Evolutionary conservation across 1,140 invertebrate genomes (phyloP).

Genomic region (Pseudomyrmex pallidus): DNA sequence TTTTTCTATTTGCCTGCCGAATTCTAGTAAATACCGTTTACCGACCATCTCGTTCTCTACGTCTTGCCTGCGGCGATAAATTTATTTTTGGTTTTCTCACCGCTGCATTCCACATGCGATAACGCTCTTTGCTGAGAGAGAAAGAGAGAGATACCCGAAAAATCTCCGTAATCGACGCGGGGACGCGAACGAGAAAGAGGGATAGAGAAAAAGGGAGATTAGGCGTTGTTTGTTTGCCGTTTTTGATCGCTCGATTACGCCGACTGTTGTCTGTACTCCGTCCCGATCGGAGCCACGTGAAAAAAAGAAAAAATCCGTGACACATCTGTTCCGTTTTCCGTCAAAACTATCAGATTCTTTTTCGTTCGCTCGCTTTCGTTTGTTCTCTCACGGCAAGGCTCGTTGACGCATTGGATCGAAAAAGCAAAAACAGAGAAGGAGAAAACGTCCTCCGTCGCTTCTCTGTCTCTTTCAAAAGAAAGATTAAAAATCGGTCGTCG

Average conservation of each 20-base stretch:
- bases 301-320: conserved; percentile 45
- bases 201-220: background rate
- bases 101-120: conserved; percentile 33
- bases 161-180: conserved; percentile 65
- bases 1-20: conserved; percentile 75
- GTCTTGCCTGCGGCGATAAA: conserved; percentile 40
- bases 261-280: background rate
- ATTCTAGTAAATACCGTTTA: conserved; percentile 73
- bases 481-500: too few species aligned
- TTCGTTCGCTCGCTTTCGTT: conserved; percentile 9
- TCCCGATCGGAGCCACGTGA: conserved; percentile 32
- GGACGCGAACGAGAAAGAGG: conserved; percentile 46
- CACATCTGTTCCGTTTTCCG: background rate
- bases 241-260: conserved; percentile 10
- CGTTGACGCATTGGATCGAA: conserved; percentile 41
- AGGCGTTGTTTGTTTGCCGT: conserved; percentile 9
- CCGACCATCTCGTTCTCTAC: conserved; percentile 65
- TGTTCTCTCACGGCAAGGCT: conserved; percentile 44
- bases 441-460: background rate
- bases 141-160: background rate
- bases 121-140: conserved; percentile 61
- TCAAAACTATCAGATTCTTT: conserved; percentile 19
- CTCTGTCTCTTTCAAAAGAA: background rate
- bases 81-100: conserved; percentile 3
- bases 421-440: conserved; percentile 4